Base-by-base conservation (phyloP, 1,140 invertebrate genomes). In the Penaeus vannamei region DNA sequence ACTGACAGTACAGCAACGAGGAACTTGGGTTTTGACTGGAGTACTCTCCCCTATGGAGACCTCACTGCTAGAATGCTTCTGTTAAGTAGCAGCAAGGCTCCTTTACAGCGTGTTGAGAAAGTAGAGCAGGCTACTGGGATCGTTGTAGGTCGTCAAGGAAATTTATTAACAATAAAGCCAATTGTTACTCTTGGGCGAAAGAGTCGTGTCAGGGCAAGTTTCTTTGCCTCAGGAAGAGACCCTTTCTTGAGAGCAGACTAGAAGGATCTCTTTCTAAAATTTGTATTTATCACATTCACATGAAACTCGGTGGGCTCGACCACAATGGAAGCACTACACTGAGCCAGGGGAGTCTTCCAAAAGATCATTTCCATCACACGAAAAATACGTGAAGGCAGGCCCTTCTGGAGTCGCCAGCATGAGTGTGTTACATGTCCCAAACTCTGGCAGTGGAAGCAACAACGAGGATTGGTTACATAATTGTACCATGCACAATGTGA, bases 21-120 rank as follows among this genome's bases (percentile, higher is more conserved):
- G n/a, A n/a, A n/a, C n/a, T n/a, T 77, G 72, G 72, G 32, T 32
- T 77, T 77, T 77, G 29, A 29, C 32, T 22, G 72, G 72, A 77
- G 72, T 17, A 77, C 72, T 77, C 72, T 77, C 72, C 17, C 32
- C 72, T 14, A 17, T 17, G 72, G 72, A 77, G 72, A 22, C 72
- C 72, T 77, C 29, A 29, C 72, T 77, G 19, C 29, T 19, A 29
- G 72, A 20, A 29, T 29, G 72, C 29, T 77, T 77, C 72, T 29
- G 72, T 29, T 29, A 17, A 17, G 20, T 32, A 77, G 72, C 72
- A 77, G 72, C n/a, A n/a, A n/a, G n/a, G n/a, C n/a, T n/a, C n/a
- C n/a, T n/a, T n/a, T n/a, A 32, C 19, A 29, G 17, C 32, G 29
- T 20, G 29, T 20, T 19, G 20, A 20, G 17, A 29, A 77, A 29